These are phyloP conservation scores for Episyrphus balteatus DNA, from an alignment of 1,140 invertebrate genomes.

Conservation along the genomic window DNA sequence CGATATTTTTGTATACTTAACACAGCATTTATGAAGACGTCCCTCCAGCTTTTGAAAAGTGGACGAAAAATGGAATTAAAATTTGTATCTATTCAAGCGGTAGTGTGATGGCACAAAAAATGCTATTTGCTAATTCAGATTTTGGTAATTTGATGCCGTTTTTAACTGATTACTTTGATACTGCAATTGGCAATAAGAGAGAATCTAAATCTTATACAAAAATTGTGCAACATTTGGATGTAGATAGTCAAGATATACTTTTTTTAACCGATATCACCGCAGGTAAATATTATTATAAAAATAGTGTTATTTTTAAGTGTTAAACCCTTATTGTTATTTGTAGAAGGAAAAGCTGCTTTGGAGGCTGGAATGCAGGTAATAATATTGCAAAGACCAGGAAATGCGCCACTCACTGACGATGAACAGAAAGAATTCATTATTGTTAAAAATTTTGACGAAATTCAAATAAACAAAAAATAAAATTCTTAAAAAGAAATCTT, in stretches of 20 bases:
- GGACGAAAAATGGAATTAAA: conserved; percentile 51
- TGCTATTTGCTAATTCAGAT: conserved; percentile 67
- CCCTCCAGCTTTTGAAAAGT: conserved; percentile 54
- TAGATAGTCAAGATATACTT: conserved; percentile 53
- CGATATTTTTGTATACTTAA: conserved; percentile 16
- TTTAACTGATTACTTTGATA: conserved; percentile 79
- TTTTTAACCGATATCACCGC: conserved; percentile 77
- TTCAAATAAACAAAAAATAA: no score
- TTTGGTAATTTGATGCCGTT: conserved; percentile 64
- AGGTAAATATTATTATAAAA: conserved; percentile 44
- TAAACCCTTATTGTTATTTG: conserved; percentile 6
- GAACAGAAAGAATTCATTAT: no score
- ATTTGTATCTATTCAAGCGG: conserved; percentile 89
- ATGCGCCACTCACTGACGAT: conserved; percentile 40
- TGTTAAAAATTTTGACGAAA: no score
- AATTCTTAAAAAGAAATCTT: no score
- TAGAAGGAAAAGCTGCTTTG: conserved; percentile 72
- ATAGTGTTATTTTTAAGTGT: background rate
- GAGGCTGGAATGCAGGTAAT: conserved; percentile 55
- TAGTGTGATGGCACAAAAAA: conserved; percentile 79
- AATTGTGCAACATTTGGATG: conserved; percentile 57
- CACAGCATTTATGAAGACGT: conserved; percentile 82
- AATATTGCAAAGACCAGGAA: conserved; percentile 66
- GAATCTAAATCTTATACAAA: conserved; percentile 60
- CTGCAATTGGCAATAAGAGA: conserved; percentile 67